Percentiles rank a stretch among this genome's conserved stretches.
Conservation (phyloP, 2,888 invertebrate genomes). For the Oegoconia quadripuncta region DNA sequence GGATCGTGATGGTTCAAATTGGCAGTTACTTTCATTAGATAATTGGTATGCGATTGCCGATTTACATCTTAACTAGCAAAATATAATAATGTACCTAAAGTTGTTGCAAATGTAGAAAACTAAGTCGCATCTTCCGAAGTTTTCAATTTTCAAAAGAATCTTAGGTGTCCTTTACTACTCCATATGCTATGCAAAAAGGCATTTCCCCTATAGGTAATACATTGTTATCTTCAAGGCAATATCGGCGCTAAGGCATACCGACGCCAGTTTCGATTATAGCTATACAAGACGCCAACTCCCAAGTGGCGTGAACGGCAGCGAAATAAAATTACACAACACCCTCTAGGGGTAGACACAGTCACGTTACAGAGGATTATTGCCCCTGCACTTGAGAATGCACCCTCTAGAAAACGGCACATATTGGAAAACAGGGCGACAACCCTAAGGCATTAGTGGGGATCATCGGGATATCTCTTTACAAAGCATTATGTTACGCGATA, state of each 20-base stretch:
- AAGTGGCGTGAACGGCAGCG: conserved; percentile 34
- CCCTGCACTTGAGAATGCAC: conserved; percentile 67
- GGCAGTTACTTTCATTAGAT: too few species aligned
- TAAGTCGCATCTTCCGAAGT: too few species aligned
- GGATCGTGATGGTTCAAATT: too few species aligned
- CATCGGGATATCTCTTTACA: conserved; percentile 67
- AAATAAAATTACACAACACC: conserved; percentile 62
- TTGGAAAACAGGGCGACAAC: conserved; percentile 55
- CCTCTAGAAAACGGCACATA: conserved; percentile 46
- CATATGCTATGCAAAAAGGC: conserved; percentile 7
- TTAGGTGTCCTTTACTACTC: neutral
- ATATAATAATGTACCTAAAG: neutral
- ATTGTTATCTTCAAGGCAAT: conserved; percentile 15
- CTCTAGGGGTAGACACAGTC: conserved; percentile 52
- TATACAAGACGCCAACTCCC: conserved; percentile 41
- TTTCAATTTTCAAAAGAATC: neutral
- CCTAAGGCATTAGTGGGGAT: conserved; percentile 61
- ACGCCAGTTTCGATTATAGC: conserved; percentile 40
- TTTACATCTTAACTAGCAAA: neutral
- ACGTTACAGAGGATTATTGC: conserved; percentile 66
- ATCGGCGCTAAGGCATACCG: conserved; percentile 21
- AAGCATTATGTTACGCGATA: conserved; percentile 60
- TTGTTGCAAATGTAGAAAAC: too few species aligned
- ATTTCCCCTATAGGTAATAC: too few species aligned
- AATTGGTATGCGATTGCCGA: too few species aligned